Evolutionary conservation across 2,113 vertebrate species (phyloP), one percentile per base, ranked within the genome.

Genomic region (Mola mola): DNA sequence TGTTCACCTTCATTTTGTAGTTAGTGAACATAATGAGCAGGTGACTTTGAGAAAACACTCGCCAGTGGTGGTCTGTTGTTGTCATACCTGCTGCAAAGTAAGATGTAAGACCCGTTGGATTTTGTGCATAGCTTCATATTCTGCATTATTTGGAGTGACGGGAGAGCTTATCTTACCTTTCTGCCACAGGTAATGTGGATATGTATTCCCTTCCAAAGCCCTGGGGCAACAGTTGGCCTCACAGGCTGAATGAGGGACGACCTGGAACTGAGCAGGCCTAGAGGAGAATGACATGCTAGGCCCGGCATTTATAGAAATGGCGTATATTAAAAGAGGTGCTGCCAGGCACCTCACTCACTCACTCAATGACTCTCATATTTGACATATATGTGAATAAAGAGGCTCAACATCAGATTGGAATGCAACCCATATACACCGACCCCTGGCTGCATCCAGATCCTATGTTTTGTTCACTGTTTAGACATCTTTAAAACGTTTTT

Each of bases 161-260:
- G 55, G 44, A 28, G 24, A 75, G 61, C 61, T 78, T 64, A 64
- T 49, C 53, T 46, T 64, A 62, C 51, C 49, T 75, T 77, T 63
- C 66, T 41, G 29, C 56, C 46, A 38, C 59, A 36, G 60, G 70
- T 67, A 63, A 66, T 16, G n/a, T 50, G 34, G 34, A 55, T 59
- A 62, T 78, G n/a, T 55, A 15, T 28, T 67, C 40, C 69, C 51
- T 17, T 71, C 28, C 56, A 60, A 80, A 82, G 70, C 64, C 83
- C 75, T 46, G 49, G 53, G 71, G 76, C 61, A 67, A 82, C 56
- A 63, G 38, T 75, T 71, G 68, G 66, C 57, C 73, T 77, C 57
- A 5, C 31, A 10, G 31, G 44, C 70, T 66, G 83, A 84, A 57
- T 66, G 70, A 78, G 57, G 48, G 62, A 66, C 61, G 52, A 67